Evolutionary conservation across 2,888 invertebrate species (phyloP).

Genomic region (Chromoteleia sp.): DNA sequence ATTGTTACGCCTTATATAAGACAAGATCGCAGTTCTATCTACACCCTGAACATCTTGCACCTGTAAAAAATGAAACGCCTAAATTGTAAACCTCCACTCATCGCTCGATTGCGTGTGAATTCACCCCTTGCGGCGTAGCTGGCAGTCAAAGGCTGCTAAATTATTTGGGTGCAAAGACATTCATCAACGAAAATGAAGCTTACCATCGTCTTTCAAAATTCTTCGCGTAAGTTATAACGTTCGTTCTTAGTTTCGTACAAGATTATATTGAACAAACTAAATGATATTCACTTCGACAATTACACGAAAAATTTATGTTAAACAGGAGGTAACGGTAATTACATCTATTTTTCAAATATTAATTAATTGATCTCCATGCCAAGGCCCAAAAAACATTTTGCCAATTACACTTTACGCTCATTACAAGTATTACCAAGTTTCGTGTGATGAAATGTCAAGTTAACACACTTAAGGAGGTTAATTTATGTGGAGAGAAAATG

Average conservation of each 20-base stretch:
- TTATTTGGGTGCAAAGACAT: conserved; percentile 58
- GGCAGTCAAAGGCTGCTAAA: conserved; percentile 54
- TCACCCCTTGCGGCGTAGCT: conserved; percentile 73
- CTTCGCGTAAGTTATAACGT: conserved; percentile 19
- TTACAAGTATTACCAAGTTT: conserved; percentile 31
- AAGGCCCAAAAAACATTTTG: not conserved
- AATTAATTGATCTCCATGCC: conserved; percentile 26
- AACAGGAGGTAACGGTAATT: not conserved
- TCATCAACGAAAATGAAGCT: conserved; percentile 51
- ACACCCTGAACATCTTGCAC: conserved; percentile 48
- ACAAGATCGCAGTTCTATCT: conserved; percentile 57
- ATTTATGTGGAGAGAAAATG: conserved; percentile 46
- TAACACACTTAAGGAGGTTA: conserved; percentile 42
- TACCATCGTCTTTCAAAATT: conserved; percentile 35
- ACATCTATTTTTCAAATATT: conserved; percentile 29
- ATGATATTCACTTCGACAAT: conserved; percentile 5
- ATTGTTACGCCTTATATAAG: conserved; percentile 43
- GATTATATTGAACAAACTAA: conserved; percentile 1
- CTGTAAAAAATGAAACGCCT: conserved; percentile 59
- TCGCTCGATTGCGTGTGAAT: conserved; percentile 78
- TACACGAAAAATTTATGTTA: not conserved
- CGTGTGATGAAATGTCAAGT: conserved; percentile 44
- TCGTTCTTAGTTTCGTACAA: conserved; percentile 4
- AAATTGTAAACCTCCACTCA: conserved; percentile 76
- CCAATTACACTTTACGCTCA: conserved; percentile 35